These are phyloP conservation scores for Tanytarsus gracilentus DNA, from an alignment of 2,888 invertebrate species.

Conservation along the genomic window DNA sequence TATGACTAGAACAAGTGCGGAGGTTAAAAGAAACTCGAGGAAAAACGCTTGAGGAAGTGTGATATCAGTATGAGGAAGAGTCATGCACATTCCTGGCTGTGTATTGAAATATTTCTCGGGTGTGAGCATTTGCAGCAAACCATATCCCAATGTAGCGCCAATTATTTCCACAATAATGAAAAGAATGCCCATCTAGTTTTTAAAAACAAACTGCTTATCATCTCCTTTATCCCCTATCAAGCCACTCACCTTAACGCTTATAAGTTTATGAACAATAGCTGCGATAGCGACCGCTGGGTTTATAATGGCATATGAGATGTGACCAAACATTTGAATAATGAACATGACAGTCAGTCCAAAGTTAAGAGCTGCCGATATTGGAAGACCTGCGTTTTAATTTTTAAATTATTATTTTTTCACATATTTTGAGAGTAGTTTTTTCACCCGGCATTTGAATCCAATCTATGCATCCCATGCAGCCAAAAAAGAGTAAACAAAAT, in stretches of 20 bases:
- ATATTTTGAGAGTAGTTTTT: background rate
- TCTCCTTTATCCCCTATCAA: conserved; percentile 1
- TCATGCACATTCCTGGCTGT: conserved; percentile 48
- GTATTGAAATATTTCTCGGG: conserved; percentile 34
- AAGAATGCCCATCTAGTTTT: conserved; percentile 42
- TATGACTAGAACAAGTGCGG: conserved; percentile 50
- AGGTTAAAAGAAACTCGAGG: conserved; percentile 51
- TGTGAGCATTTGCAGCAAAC: conserved; percentile 46
- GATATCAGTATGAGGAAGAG: conserved; percentile 45
- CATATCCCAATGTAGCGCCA: conserved; percentile 55
- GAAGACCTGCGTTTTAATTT: conserved; percentile 30
- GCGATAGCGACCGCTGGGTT: conserved; percentile 68
- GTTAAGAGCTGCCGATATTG: conserved; percentile 38
- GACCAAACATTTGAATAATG: conserved; percentile 63
- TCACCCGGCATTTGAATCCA: conserved; percentile 31
- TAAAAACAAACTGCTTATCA: background rate
- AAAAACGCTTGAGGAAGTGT: conserved; percentile 46
- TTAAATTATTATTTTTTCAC: background rate
- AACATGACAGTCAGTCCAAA: conserved; percentile 63
- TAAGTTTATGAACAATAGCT: conserved; percentile 49
- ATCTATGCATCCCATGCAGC: conserved; percentile 58
- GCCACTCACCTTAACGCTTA: background rate
- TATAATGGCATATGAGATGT: conserved; percentile 67
- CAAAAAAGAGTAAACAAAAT: conserved; percentile 55
- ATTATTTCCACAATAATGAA: conserved; percentile 52